These are phyloP conservation scores for Mycalesis mineus DNA, from an alignment of 2,888 invertebrate species.

Conservation along the genomic window DNA sequence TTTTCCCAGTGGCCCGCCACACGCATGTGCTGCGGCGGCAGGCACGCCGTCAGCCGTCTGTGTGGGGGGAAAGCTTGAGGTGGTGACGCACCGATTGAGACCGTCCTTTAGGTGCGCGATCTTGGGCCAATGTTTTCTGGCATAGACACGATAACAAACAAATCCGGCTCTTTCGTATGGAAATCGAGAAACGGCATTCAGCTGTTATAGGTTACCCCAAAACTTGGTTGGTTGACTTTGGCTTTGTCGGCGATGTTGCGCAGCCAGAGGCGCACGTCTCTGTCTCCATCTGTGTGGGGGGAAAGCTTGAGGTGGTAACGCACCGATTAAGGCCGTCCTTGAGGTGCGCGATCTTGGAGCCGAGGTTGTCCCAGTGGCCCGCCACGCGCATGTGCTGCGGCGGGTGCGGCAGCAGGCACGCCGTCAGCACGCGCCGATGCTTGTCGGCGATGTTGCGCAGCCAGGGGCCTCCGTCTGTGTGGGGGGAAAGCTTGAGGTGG, in stretches of 20 bases:
- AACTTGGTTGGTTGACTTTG: too few relatives aligned
- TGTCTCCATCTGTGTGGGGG: too few relatives aligned
- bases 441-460: conserved; percentile 88
- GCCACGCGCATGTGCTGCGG: conserved; percentile 97
- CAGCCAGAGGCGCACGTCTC: too few relatives aligned
- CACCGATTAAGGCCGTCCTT: conserved; percentile 94
- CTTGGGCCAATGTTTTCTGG: conserved; percentile 91
- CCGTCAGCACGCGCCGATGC: conserved; percentile 93
- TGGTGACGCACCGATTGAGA: conserved; percentile 80
- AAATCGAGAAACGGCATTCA: too few relatives aligned
- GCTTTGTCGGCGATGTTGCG: too few relatives aligned
- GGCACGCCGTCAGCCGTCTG: conserved; percentile 87
- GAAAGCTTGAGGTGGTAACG: background rate
- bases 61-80: too few relatives aligned
- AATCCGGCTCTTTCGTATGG: too few relatives aligned
- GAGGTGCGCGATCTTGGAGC: conserved; percentile 91
- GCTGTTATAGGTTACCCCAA: too few relatives aligned
- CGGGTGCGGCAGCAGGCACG: conserved; percentile 96
- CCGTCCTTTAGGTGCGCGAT: conserved; percentile 97
- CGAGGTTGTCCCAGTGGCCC: conserved; percentile 96
- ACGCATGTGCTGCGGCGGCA: conserved; percentile 94
- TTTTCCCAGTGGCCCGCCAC: conserved; percentile 98
- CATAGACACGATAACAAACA: too few relatives aligned
- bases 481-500: background rate
- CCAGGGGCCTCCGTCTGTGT: too few relatives aligned